Evolutionary conservation across 1,140 invertebrate species (phyloP).

Genomic region (Neodiprion lecontei): DNA sequence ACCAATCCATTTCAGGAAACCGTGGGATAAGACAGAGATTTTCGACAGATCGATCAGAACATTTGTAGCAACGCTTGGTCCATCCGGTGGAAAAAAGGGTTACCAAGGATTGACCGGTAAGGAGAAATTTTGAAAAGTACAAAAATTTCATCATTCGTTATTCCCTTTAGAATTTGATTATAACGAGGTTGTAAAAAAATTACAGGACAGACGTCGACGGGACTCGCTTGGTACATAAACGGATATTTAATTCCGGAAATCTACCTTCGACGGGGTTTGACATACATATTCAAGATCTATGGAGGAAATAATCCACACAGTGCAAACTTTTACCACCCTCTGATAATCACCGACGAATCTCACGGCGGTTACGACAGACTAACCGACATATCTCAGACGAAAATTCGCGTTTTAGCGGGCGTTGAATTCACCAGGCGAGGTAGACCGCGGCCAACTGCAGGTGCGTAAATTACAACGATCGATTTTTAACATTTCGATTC

Average conservation of each 20-base stretch:
- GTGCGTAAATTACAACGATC: conserved; percentile 45
- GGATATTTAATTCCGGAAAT: conserved; percentile 86
- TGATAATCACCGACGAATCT: conserved; percentile 89
- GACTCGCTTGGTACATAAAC: conserved; percentile 85
- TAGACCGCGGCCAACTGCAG: conserved; percentile 76
- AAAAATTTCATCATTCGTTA: conserved; percentile 9
- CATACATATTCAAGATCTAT: conserved; percentile 82
- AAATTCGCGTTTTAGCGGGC: conserved; percentile 82
- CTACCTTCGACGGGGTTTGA: conserved; percentile 84
- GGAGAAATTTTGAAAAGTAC: background rate
- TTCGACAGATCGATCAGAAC: conserved; percentile 79
- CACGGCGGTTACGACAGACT: conserved; percentile 82
- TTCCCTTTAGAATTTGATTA: background rate
- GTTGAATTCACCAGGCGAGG: conserved; percentile 84
- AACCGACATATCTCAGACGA: conserved; percentile 73
- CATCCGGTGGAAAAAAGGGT: conserved; percentile 78
- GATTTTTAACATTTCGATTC: background rate
- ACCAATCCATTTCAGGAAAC: conserved; percentile 53
- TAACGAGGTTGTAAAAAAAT: conserved; percentile 6
- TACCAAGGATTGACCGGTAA: conserved; percentile 79
- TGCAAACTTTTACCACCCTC: conserved; percentile 86
- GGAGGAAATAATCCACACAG: conserved; percentile 92
- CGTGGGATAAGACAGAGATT: conserved; percentile 81
- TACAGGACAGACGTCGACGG: conserved; percentile 65
- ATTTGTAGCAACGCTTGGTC: conserved; percentile 80